A percentile compares a stretch with the other conserved stretches of the same genome.
These are phyloP conservation scores for Hylomyscus alleni DNA, from an alignment of 2,797 vertebrate genomes.

Conservation along the genomic window DNA sequence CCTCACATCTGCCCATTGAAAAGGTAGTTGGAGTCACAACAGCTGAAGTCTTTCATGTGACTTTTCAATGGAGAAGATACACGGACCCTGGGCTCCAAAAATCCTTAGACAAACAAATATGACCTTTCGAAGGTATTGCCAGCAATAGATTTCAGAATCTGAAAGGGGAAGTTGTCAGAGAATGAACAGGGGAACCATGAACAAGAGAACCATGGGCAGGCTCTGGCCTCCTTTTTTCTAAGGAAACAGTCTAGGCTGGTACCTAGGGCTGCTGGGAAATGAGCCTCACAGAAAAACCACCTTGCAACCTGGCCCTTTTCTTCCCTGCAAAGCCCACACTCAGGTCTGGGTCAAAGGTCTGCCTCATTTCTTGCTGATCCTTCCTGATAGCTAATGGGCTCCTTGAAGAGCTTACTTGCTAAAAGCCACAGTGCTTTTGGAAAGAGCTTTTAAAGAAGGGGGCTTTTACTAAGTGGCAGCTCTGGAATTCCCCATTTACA, in stretches of 20 bases:
- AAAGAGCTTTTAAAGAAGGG: slow-evolving; percentile 66
- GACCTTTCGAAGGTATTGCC: background rate
- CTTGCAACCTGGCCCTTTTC: background rate
- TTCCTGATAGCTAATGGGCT: slow-evolving; percentile 70
- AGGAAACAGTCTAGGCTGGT: background rate
- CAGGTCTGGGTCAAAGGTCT: slow-evolving; percentile 72
- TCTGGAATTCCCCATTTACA: slow-evolving; percentile 68
- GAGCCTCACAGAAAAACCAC: background rate
- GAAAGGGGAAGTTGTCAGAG: background rate
- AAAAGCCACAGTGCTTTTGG: slow-evolving; percentile 61
- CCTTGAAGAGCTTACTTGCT: slow-evolving; percentile 56
- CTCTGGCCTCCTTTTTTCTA: background rate
- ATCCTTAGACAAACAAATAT: background rate
- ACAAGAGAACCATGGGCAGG: background rate
- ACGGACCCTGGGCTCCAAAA: background rate
- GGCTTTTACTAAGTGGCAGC: slow-evolving; percentile 58
- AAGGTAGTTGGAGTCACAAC: background rate
- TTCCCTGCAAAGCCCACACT: slow-evolving; percentile 23
- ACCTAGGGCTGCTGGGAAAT: fast-evolving
- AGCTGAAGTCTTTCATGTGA: background rate
- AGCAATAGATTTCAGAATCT: background rate
- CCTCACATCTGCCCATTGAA: background rate
- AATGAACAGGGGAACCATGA: background rate
- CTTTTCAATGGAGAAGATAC: background rate
- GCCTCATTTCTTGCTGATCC: slow-evolving; percentile 61